phyloP scores from a whole-genome alignment of 2,113 vertebrate genomes.

The Pterophyllum scalare region DNA sequence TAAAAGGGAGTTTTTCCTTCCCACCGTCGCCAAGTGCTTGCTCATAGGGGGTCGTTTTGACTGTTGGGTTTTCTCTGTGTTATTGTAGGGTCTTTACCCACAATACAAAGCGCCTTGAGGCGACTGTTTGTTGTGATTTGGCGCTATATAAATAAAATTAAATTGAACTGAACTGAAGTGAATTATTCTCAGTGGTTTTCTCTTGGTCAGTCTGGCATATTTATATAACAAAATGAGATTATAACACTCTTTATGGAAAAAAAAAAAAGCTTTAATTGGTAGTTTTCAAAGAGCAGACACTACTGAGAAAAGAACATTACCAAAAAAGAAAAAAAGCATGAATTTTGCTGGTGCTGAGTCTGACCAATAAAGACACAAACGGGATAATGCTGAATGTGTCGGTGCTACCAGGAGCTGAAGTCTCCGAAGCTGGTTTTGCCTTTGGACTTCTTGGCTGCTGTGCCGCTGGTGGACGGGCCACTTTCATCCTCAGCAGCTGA shows the following conservation, averaged over 20 bases:
- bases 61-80: too few relatives aligned
- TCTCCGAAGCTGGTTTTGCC: constrained; percentile 86
- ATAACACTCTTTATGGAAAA: accelerated
- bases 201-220: too few relatives aligned
- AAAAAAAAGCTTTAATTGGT: constrained; percentile 52
- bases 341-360: not conserved
- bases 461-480: constrained; percentile 86
- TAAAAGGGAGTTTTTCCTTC: too few relatives aligned
- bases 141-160: too few relatives aligned
- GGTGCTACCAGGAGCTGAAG: constrained; percentile 95
- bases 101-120: too few relatives aligned
- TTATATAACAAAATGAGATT: not conserved
- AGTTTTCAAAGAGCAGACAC: not conserved
- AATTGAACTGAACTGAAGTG: too few relatives aligned
- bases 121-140: too few relatives aligned
- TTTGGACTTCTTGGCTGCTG: constrained; percentile 85
- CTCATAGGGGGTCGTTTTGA: too few relatives aligned
- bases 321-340: not conserved
- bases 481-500: constrained; percentile 71
- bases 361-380: not conserved
- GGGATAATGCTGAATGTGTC: not conserved
- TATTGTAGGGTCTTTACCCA: too few relatives aligned
- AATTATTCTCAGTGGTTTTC: too few relatives aligned
- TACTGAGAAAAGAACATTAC: not conserved
- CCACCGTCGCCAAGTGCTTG: too few relatives aligned